phyloP scores from a whole-genome alignment of 2,888 invertebrate species.

The Pedicia rivosa region DNA sequence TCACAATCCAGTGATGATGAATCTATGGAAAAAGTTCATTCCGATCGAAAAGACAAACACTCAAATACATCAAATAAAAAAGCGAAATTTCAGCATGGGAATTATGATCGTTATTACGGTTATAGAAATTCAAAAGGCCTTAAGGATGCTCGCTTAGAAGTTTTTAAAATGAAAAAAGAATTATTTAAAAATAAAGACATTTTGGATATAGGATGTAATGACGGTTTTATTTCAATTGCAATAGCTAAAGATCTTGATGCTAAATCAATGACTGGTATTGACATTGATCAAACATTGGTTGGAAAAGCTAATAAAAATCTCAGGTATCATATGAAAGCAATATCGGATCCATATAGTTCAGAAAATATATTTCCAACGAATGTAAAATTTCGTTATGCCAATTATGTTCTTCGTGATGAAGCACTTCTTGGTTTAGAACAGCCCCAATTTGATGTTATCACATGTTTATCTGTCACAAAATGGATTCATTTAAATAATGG shows the following conservation, averaged over 20 bases:
- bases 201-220: slow-evolving; percentile 80
- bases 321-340: neutral
- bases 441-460: slow-evolving; percentile 65
- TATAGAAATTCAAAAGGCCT: slow-evolving; percentile 55
- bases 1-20: too few relatives aligned
- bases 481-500: slow-evolving; percentile 87
- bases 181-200: slow-evolving; percentile 58
- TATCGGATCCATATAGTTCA: too few relatives aligned
- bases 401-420: slow-evolving; percentile 67
- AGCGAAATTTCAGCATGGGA: slow-evolving; percentile 22
- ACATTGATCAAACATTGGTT: slow-evolving; percentile 65
- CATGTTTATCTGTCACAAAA: slow-evolving; percentile 76
- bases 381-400: slow-evolving; percentile 58
- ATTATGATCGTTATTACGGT: slow-evolving; percentile 54
- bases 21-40: too few relatives aligned
- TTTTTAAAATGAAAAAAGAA: slow-evolving; percentile 42
- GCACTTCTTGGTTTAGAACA: slow-evolving; percentile 51
- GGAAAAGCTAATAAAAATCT: slow-evolving; percentile 17
- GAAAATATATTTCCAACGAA: slow-evolving; percentile 57
- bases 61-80: too few relatives aligned
- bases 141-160: slow-evolving; percentile 49
- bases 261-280: slow-evolving; percentile 57
- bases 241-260: slow-evolving; percentile 57
- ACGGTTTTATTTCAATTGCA: slow-evolving; percentile 62
- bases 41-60: too few relatives aligned